Evolutionary conservation across 1,140 invertebrate species (phyloP), one percentile per base, ranked within the genome.

Genomic region (Sesamia nonagrioides): DNA sequence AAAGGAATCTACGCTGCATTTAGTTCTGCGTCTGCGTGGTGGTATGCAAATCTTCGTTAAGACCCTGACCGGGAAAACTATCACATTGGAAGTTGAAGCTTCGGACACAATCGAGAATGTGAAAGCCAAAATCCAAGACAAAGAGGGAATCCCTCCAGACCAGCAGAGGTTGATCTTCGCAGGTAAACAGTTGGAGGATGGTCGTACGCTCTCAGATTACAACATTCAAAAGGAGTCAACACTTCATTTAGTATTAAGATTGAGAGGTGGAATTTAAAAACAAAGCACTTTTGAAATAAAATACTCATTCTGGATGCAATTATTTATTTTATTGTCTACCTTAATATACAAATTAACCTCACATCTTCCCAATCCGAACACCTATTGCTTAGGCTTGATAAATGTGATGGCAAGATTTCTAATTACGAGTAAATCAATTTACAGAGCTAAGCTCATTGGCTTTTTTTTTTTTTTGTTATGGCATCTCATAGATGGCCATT

Each of bases 11-110:
- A 78, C 76, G 1, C 18, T 79, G 6, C 78, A 79, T 35, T 56
- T 79, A 27, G 78, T 79, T 1, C 27, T 79, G 0, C 78, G 78
- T 48, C 71, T 79, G 2, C 48, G 78, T 7, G 78, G 78, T 56
- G 78, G 78, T 58, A 74, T 74, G 78, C 69, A 74, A 58, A 66
- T 68, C 11, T 78, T 78, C 11, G 76, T 78, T 0, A 97, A 97
- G 86, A 97, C 96, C 11, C 86, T 97, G 8, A 97, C 97, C 18
- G 97, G 97, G 2, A 97, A 97, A 86, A 97, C 97, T 21, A 97
- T 97, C 80, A 97, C 97, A 0, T 84, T 98, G 18, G 97, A 97
- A 89, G 97, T 97, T 7, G 97, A 97, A 87, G 95, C 97, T 0
- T 97, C 96, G 18, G 97, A 98, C 52, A 78, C 66, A 35, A 78